Percentiles rank a stretch among this genome's conserved stretches.
Evolutionary conservation across 2,888 invertebrate species (phyloP).

Genomic region (Campaea margaritaria): DNA sequence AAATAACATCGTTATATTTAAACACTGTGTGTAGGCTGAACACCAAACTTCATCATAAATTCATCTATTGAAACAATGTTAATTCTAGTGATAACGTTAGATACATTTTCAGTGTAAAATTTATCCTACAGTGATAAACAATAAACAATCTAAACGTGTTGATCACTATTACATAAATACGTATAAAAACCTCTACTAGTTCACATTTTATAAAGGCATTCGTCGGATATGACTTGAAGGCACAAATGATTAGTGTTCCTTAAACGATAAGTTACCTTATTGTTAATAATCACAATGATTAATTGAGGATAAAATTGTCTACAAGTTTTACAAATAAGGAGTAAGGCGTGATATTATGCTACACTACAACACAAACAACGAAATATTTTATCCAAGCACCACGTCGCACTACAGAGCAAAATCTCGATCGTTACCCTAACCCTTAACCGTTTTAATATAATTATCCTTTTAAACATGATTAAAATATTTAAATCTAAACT

Average conservation of each 20-base stretch:
- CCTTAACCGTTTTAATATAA: constrained; percentile 67
- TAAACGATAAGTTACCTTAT: constrained; percentile 60
- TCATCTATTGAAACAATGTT: constrained; percentile 29
- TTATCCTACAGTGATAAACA: constrained; percentile 58
- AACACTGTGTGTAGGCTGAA: constrained; percentile 42
- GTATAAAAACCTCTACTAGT: constrained; percentile 76
- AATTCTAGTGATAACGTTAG: constrained; percentile 41
- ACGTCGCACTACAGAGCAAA: constrained; percentile 60
- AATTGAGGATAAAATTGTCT: constrained; percentile 56
- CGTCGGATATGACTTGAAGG: constrained; percentile 83
- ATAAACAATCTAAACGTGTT: constrained; percentile 62
- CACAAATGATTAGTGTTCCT: constrained; percentile 66
- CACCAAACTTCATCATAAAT: constrained; percentile 45
- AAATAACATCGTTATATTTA: constrained; percentile 55
- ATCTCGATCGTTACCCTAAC: constrained; percentile 64
- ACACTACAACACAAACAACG: constrained; percentile 50
- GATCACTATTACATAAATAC: constrained; percentile 63
- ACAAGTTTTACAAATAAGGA: constrained; percentile 32
- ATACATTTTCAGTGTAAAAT: constrained; percentile 51
- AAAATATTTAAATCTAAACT: constrained; percentile 66
- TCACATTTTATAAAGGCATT: constrained; percentile 75
- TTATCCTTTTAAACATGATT: constrained; percentile 64
- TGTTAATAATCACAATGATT: constrained; percentile 56
- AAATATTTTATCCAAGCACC: constrained; percentile 66
- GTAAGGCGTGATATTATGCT: constrained; percentile 42